A percentile compares a stretch with the other conserved stretches of the same genome.
These are phyloP conservation scores for Larimichthys crocea DNA, from an alignment of 2,113 vertebrate species.

Conservation along the genomic window DNA sequence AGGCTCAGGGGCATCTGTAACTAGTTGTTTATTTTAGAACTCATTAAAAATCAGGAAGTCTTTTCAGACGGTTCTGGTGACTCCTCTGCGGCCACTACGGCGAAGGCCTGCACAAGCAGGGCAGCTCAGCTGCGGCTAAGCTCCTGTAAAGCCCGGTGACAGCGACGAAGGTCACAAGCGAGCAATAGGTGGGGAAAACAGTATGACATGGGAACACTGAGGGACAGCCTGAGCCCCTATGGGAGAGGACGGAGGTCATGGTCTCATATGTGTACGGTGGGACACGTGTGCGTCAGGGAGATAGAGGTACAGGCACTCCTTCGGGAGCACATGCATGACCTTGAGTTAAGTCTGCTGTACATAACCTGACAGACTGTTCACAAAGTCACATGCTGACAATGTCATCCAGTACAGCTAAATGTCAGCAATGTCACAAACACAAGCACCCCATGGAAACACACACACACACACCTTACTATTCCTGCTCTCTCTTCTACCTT, in stretches of 20 bases:
- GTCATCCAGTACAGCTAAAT: slow-evolving; percentile 51
- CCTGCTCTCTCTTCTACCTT: slow-evolving; percentile 47
- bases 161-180: slow-evolving; percentile 59
- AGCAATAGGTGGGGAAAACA: slow-evolving; percentile 40
- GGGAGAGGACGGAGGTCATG: slow-evolving; percentile 37
- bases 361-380: slow-evolving; percentile 68
- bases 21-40: slow-evolving; percentile 15
- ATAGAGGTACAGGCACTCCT: slow-evolving; percentile 37
- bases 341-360: slow-evolving; percentile 58
- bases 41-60: background rate
- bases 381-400: slow-evolving; percentile 56
- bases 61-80: slow-evolving; percentile 19
- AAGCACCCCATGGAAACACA: background rate
- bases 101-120: slow-evolving; percentile 19
- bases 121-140: slow-evolving; percentile 56
- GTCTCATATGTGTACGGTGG: slow-evolving; percentile 12
- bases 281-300: slow-evolving; percentile 28
- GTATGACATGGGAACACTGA: slow-evolving; percentile 50
- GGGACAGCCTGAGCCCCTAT: slow-evolving; percentile 26
- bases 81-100: slow-evolving; percentile 35
- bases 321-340: slow-evolving; percentile 55
- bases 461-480: slow-evolving; percentile 29
- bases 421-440: slow-evolving; percentile 58
- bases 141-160: slow-evolving; percentile 51
- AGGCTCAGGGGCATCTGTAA: background rate